A percentile compares a stretch with the other conserved stretches of the same genome.
Conservation (phyloP, 2,113 vertebrate species). For the Pseudorasbora parva region DNA sequence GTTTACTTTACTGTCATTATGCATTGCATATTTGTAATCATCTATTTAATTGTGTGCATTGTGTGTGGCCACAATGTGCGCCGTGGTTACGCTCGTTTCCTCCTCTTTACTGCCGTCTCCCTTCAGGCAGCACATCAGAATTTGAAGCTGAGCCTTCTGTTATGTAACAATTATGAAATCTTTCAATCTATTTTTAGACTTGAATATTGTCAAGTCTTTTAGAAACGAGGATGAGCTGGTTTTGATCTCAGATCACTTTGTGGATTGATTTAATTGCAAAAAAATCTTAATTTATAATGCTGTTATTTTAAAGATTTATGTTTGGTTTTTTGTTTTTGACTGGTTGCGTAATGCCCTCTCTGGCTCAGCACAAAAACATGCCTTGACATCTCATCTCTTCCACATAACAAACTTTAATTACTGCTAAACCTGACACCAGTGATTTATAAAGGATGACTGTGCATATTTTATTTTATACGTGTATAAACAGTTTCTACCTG, state of each 20-base stretch:
- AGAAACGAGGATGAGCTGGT: conserved; percentile 5
- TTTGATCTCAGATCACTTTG: neutral
- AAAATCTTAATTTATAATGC: neutral
- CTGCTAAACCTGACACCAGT: conserved; percentile 18
- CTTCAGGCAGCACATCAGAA: conserved; percentile 28
- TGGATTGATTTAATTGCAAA: neutral
- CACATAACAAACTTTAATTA: conserved; percentile 14
- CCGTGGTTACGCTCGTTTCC: conserved; percentile 6
- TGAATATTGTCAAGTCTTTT: neutral
- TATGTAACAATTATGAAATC: conserved; percentile 28
- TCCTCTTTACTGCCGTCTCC: neutral
- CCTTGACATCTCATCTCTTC: conserved; percentile 25
- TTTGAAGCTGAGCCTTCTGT: conserved; percentile 29
- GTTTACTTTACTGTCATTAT: neutral
- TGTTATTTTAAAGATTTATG: conserved; percentile 16
- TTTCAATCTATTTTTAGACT: conserved; percentile 14
- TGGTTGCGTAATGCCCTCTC: conserved; percentile 11
- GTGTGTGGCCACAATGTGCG: neutral
- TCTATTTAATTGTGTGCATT: neutral
- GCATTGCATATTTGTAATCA: neutral
- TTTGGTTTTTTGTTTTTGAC: neutral
- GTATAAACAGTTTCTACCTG: conserved; percentile 19
- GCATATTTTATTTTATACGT: conserved; percentile 11
- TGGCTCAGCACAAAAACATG: conserved; percentile 26
- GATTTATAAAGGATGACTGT: neutral